Conservation (phyloP, 2,113 vertebrate genomes). For the Strix aluco region DNA sequence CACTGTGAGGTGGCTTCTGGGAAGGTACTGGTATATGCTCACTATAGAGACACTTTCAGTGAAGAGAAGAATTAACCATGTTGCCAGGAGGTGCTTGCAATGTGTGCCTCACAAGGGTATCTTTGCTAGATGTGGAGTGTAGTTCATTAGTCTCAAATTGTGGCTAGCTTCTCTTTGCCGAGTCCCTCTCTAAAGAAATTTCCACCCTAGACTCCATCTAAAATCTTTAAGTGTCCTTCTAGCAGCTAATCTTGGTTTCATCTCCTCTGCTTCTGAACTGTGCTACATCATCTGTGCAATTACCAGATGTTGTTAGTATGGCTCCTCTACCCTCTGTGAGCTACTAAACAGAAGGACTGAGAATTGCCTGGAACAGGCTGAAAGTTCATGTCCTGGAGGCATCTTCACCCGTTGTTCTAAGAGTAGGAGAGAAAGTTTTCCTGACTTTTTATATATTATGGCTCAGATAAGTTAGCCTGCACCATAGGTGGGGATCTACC, state of each 20-base stretch:
- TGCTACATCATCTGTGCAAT: not conserved
- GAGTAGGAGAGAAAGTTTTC: not conserved
- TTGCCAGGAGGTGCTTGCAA: not conserved
- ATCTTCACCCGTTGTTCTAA: not conserved
- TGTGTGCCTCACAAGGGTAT: not conserved
- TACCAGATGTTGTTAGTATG: not conserved
- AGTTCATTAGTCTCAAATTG: not conserved
- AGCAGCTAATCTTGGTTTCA: not conserved
- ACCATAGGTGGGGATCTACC: not conserved
- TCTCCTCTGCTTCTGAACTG: not conserved
- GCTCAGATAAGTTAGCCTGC: not conserved
- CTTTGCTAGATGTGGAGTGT: not conserved
- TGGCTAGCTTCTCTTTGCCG: not conserved
- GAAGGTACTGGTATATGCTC: rapidly evolving
- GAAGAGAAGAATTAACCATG: not conserved
- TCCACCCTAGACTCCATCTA: not conserved
- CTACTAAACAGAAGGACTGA: not conserved
- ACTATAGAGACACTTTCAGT: not conserved
- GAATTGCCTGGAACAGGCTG: not conserved
- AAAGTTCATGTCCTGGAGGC: not conserved
- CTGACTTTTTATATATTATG: not conserved
- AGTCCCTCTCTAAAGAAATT: not conserved
- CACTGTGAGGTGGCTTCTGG: not conserved
- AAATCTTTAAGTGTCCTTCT: not conserved
- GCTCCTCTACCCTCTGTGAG: not conserved